Base-by-base conservation (phyloP, 2,113 vertebrate species). In the Grus americana region DNA sequence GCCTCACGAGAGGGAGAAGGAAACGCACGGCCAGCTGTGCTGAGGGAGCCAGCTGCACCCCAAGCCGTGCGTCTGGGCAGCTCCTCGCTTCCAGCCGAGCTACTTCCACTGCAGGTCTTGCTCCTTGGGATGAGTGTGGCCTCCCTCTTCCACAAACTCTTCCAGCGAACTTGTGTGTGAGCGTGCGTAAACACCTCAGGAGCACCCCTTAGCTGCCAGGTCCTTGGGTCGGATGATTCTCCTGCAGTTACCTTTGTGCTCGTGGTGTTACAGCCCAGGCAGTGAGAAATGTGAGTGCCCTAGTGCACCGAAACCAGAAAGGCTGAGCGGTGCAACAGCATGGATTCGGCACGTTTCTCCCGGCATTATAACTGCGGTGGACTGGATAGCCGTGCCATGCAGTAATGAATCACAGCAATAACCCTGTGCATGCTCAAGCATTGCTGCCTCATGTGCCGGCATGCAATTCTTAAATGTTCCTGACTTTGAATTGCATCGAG, bases 271-370 rank as follows among this genome's bases (percentile, higher is more conserved):
- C 76, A 79, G 27, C 42, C 4, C 20, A 14, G n/a, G 3, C 29
- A 2, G 22, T 14, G 52, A 63, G 88, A 44, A 47, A 26, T 8
- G 34, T 0, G 1, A 61, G 63, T 8, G 61, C 18, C 46, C 15
- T 21, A 9, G 23, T 3, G 16, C 19, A 4, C n/a, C 62, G 44
- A 65, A 49, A 15, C 12, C 65, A 87, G 36, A 68, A 26, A 46
- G n/a, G 24, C 65, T 49, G 65, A 84, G 63, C 67, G 42, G 20
- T 67, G 18, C 50, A 58, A 3, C 11, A 81, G 65, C 38, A 52
- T 0, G 0, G 34, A 27, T 18, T 81, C 80, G 50, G 29, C 3
- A 17, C 6, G 1, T 12, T 74, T 36, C 12, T 52, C 34, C 42
- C 6, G 2, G 34, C 58, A 19, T 32, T 12, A 4, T 17, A 36